Evolutionary conservation across 92 coral and sea anemone species (phyloP).

Genomic region (Heliopora coerulea): DNA sequence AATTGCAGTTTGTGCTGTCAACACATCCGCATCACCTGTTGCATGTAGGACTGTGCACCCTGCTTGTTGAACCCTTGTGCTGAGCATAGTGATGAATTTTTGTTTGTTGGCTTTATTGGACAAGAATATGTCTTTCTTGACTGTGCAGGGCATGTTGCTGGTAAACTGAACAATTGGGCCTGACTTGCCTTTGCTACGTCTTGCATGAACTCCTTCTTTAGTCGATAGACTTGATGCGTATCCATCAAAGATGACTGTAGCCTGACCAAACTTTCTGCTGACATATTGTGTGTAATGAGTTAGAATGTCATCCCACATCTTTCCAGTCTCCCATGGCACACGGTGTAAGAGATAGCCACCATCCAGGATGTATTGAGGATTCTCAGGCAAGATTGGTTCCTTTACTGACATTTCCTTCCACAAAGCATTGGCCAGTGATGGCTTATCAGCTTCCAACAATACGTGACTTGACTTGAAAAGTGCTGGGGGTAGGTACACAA

Average conservation of each 20-base stretch:
- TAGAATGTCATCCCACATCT: conserved; percentile 10
- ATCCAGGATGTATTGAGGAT: too few relatives aligned
- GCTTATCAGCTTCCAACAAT: conserved; percentile 1
- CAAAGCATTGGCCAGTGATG: conserved; percentile 33
- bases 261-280: neutral
- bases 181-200: too few relatives aligned
- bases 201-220: too few relatives aligned
- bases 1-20: too few relatives aligned
- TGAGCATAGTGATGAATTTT: conserved; percentile 5
- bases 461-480: conserved; percentile 11
- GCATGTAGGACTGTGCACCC: conserved; percentile 9
- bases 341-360: too few relatives aligned
- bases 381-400: neutral
- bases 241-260: conserved; percentile 23
- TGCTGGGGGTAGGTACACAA: conserved; percentile 33
- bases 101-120: conserved; percentile 27
- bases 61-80: neutral
- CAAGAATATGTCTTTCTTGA: neutral
- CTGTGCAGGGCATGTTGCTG: neutral
- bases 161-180: too few relatives aligned
- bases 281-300: conserved; percentile 26
- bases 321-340: too few relatives aligned
- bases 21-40: too few relatives aligned
- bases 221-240: neutral
- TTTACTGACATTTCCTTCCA: neutral